Base-by-base conservation (phyloP, 30 jellyfish, hydroid and myxozoan species). In the Pelagia noctiluca region DNA sequence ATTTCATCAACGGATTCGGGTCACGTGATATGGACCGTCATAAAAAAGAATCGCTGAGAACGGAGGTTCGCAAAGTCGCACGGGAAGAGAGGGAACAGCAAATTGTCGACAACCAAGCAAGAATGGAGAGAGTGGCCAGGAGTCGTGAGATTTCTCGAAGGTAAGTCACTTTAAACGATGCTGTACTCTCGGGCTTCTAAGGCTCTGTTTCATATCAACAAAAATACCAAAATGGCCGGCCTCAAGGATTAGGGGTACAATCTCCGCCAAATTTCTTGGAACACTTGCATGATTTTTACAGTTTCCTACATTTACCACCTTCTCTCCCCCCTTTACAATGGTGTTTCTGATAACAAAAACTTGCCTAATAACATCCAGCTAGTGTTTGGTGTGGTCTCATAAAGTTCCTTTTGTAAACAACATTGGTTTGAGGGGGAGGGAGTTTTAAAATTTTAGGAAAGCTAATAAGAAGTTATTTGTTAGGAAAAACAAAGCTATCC, bases 71-170 rank as follows among this genome's bases (percentile, higher is more conserved):
- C 18, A 81, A 81, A 63, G 91, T 63, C 26, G 68, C 80, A 33
- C 65, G 63, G 68, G 91, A 81, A 32, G 62, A 81, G 50, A 68
- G 91, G 63, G 84, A 81, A 48, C 76, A 65, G 23, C 75, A 81
- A 28, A 19, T 49, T 7, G 77, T 72, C 24, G 42, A 66, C 1
- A 47, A 48, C 3, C 22, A 80, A 67, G 75, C 71, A 7, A 63
- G 50, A 31, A 48, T 47, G 29, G 91, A 81, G 28, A 81, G 60
- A 26, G 33, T 81, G 5, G 8, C 46, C 2, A 49, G 36, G 33
- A 72, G 50, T 36, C 54, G 91, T 31, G 69, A 81, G 22, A 78
- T 48, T 7, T 65, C 24, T 66, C 91, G 72, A 18, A 81, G 84
- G 91, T 81, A 64, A n/a, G 74, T 74, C 10, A 1, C 50, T 29